Percentiles rank a stretch among this genome's conserved stretches.
Conservation (phyloP, 2,113 vertebrate species). For the Tragelaphus imberbis region DNA sequence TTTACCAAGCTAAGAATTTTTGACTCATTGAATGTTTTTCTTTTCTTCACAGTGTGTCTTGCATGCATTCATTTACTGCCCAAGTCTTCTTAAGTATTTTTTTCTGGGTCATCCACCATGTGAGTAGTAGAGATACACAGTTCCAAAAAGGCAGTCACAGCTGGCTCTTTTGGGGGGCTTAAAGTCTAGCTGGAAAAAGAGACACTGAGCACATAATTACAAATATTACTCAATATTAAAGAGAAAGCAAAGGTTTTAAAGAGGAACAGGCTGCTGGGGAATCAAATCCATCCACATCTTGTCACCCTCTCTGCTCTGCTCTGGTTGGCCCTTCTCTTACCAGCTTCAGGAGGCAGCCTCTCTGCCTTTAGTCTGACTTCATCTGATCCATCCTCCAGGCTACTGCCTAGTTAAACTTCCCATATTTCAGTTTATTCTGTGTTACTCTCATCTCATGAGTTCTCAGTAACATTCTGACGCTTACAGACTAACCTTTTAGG, state of each 20-base stretch:
- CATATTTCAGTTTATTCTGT: not conserved
- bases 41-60: not conserved
- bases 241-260: not conserved
- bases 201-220: not conserved
- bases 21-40: not conserved
- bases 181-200: not conserved
- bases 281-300: not conserved
- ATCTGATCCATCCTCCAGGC: not conserved
- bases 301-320: not conserved
- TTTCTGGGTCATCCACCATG: not conserved
- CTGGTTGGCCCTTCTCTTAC: not conserved
- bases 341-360: not conserved
- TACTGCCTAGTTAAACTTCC: not conserved
- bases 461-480: not conserved
- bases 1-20: constrained; percentile 8
- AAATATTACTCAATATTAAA: not conserved
- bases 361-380: not conserved
- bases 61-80: not conserved
- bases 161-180: not conserved
- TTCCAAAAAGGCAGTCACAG: not conserved
- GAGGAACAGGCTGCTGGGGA: not conserved
- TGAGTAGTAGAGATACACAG: not conserved
- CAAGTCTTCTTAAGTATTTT: not conserved
- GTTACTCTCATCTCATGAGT: not conserved
- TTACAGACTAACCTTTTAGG: not conserved